Percentiles rank a stretch among this genome's conserved stretches.
Conservation (phyloP, 1,140 invertebrate species). For the Chlorops oryzae region DNA sequence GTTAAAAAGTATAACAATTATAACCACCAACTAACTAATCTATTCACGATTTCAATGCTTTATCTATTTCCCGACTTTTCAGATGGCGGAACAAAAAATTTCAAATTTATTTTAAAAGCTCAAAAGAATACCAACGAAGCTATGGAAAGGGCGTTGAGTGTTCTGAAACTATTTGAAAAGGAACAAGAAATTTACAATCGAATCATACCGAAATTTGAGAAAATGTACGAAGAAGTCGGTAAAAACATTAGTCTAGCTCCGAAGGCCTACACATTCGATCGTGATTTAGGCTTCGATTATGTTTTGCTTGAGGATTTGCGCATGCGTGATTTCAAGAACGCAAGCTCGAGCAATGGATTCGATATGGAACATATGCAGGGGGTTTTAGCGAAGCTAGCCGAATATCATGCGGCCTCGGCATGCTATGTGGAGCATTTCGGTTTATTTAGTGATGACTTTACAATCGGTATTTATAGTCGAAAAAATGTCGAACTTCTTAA, state of each 20-base stretch:
- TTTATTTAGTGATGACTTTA: conserved; percentile 33
- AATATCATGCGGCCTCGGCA: conserved; percentile 53
- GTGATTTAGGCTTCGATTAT: conserved; percentile 34
- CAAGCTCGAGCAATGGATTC: conserved; percentile 51
- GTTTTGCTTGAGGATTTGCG: conserved; percentile 53
- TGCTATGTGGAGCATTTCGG: conserved; percentile 41
- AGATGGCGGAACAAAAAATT: conserved; percentile 27
- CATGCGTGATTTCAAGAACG: conserved; percentile 51
- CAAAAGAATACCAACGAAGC: conserved; percentile 27
- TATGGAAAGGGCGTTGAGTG: conserved; percentile 27
- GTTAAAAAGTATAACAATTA: conserved; percentile 14
- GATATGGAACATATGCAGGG: conserved; percentile 50
- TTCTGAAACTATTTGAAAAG: conserved; percentile 32
- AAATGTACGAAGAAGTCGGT: conserved; percentile 28
- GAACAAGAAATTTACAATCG: conserved; percentile 36
- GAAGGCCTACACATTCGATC: conserved; percentile 32
- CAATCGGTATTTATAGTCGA: conserved; percentile 32
- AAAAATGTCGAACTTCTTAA: conserved; percentile 33
- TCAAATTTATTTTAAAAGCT: conserved; percentile 34
- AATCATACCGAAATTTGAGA: conserved; percentile 38
- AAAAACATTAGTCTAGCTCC: conserved; percentile 35
- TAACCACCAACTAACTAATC: too few species aligned
- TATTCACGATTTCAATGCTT: too few species aligned
- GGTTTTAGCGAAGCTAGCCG: conserved; percentile 51
- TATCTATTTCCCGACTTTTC: too few species aligned